A percentile compares a stretch with the other conserved stretches of the same genome.
These are phyloP conservation scores for Clanis bilineata DNA, from an alignment of 2,888 invertebrate genomes.

Conservation along the genomic window DNA sequence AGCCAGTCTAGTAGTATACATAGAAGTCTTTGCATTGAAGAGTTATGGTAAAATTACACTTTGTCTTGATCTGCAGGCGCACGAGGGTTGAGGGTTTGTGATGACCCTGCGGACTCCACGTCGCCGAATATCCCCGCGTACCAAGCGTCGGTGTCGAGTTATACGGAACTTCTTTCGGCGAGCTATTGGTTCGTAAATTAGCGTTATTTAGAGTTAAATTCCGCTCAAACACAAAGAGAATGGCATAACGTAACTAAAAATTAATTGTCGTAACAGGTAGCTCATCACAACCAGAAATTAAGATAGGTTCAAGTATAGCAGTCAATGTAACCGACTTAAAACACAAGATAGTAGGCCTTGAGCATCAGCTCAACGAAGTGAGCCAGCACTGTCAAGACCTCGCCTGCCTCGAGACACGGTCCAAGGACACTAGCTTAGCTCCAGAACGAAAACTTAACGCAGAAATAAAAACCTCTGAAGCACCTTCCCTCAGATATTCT, in stretches of 20 bases:
- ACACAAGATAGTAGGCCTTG: conserved; percentile 58
- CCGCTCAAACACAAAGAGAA: background rate
- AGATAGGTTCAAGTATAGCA: conserved; percentile 63
- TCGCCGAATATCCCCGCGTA: conserved; percentile 70
- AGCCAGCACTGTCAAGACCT: conserved; percentile 54
- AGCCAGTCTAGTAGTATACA: too few species aligned
- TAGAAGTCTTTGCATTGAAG: too few species aligned
- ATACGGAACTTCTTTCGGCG: conserved; percentile 64
- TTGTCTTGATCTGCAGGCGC: conserved; percentile 20
- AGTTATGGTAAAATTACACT: too few species aligned
- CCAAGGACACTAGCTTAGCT: conserved; percentile 33
- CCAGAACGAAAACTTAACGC: conserved; percentile 28
- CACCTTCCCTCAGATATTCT: conserved; percentile 28
- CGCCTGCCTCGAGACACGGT: conserved; percentile 38
- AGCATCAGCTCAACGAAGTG: conserved; percentile 56
- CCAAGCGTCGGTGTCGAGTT: conserved; percentile 61
- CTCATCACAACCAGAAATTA: conserved; percentile 58
- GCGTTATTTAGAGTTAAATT: background rate
- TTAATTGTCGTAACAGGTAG: conserved; percentile 49
- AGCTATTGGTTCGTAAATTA: conserved; percentile 54
- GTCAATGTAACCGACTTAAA: conserved; percentile 63
- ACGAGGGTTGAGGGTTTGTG: conserved; percentile 37
- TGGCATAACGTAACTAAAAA: background rate
- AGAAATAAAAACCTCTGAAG: conserved; percentile 29
- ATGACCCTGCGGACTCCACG: conserved; percentile 69